A percentile compares a stretch with the other conserved stretches of the same genome.
Conservation (phyloP, 2,113 vertebrate species). For the Scophthalmus maximus region DNA sequence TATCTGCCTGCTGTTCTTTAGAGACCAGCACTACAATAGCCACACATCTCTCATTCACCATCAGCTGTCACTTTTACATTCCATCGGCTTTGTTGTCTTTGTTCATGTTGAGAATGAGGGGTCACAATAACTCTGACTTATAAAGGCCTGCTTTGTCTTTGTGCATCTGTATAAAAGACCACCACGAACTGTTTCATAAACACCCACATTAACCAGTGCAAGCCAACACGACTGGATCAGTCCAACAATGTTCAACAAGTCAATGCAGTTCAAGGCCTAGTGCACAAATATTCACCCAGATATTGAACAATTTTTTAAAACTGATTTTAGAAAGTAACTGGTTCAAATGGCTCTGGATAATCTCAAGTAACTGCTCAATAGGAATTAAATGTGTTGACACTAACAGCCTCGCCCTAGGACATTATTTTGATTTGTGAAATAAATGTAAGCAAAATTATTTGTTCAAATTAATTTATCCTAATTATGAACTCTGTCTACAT, state of each 20-base stretch:
- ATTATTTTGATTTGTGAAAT: constrained; percentile 5
- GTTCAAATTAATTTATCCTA: too few species aligned
- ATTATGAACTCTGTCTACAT: too few species aligned
- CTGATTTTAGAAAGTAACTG: background rate
- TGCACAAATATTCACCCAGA: background rate
- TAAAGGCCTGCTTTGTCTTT: background rate
- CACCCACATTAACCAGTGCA: background rate
- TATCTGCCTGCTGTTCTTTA: constrained; percentile 19
- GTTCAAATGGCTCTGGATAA: background rate
- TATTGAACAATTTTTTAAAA: background rate
- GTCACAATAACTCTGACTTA: background rate
- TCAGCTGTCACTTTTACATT: constrained; percentile 8
- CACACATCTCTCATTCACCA: constrained; percentile 12
- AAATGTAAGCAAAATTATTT: too few species aligned
- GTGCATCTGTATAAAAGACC: background rate
- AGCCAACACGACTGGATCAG: background rate
- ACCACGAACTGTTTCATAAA: too few species aligned
- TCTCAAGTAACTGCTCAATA: background rate
- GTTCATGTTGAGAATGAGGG: constrained; percentile 11
- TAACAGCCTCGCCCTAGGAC: background rate
- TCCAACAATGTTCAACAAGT: background rate
- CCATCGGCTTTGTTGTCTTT: constrained; percentile 25
- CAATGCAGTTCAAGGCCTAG: background rate
- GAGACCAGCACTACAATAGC: constrained; percentile 1
- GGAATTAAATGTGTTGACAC: background rate